Evolutionary conservation across 2,113 vertebrate genomes (phyloP), one percentile per base, ranked within the genome.

Genomic region (Chloropsis hardwickii): DNA sequence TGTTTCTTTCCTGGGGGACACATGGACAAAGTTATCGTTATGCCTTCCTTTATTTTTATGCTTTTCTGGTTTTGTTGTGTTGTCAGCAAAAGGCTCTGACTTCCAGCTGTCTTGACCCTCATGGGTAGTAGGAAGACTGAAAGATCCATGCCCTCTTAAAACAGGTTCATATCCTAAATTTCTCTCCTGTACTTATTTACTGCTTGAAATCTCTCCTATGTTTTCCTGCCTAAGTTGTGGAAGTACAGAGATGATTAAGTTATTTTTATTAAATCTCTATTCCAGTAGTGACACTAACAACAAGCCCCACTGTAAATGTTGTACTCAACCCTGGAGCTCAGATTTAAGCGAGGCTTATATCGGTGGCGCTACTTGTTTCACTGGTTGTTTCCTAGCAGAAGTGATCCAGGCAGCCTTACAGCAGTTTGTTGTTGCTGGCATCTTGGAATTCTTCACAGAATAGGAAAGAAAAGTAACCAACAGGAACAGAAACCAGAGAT

Each of bases 141-240:
- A 82, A 70, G 42, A n/a, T 48, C 37, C 33, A 11, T 47, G 31
- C 10, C 4, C 7, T 6, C 71, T 83, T 40, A 44, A 58, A 88
- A 70, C 22, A 76, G 77, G 10, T 29, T 62, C 21, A 17, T 42
- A 23, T 37, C 45, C 70, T 56, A n/a, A 51, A 44, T 73, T 54
- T 82, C 14, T 74, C 10, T 57, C 33, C 50, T 42, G 6, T 15
- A 8, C 16, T 61, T 82, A 31, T 39, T 73, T 47, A 23, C 31
- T 1, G 10, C 21, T 18, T 33, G 20, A 82, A 64, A 50, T 42
- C 12, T 76, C 9, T 17, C 11, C 14, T 3, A 0, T 4, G 21
- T 31, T 28, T 13, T 54, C 42, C 56, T 11, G 11, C 39, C 27
- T 54, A 62, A 27, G 5, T 6, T 64, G 9, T 35, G 3, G n/a